Base-by-base conservation (phyloP, 1,140 invertebrate species). In the Drosophila arizonae region DNA sequence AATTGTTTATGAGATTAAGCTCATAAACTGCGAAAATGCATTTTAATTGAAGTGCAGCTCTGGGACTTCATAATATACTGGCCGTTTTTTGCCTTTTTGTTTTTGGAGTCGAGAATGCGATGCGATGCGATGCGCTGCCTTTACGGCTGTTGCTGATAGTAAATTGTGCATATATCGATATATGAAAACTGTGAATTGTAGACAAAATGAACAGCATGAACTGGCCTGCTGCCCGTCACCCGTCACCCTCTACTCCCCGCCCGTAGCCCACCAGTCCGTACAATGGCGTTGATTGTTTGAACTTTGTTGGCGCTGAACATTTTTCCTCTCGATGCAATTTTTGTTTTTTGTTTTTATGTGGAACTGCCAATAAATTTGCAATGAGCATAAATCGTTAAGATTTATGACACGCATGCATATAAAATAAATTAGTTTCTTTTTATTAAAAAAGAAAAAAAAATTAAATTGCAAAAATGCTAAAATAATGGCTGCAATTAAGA, bases 31-130 rank as follows among this genome's bases (percentile, higher is more conserved):
- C 36, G 76, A 90, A 90, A 90, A 90, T 90, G 87, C 86, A 90
- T 90, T 90, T 90, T 90, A 90, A 90, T 90, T 90, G 86, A 90
- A 90, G 86, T 90, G 87, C 78, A 90, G 87, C 86, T 87, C 82
- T 86, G 86, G 86, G 86, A 90, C 79, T 86, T 87, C 70, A 87
- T 87, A 87, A 84, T 84, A 75, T 58, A 76, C 54, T 26, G 48
- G 21, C 11, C 21, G n/a, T 17, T 15, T 50, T 56, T 43, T 33
- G 33, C 28, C 6, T 58, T 8, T 41, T 41, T 24, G 43, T 50
- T 64, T 68, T 39, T 17, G 39, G 64, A 30, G 5, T 57, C 30
- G 30, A 54, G 51, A 5, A 28, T 28, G 45, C 15, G 21, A 43
- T 15, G 24, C 10, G 57, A n/a, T 28, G 45, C 13, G 21, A 30